These are phyloP conservation scores for Corythoichthys intestinalis DNA, from an alignment of 2,113 vertebrate species.

Conservation along the genomic window DNA sequence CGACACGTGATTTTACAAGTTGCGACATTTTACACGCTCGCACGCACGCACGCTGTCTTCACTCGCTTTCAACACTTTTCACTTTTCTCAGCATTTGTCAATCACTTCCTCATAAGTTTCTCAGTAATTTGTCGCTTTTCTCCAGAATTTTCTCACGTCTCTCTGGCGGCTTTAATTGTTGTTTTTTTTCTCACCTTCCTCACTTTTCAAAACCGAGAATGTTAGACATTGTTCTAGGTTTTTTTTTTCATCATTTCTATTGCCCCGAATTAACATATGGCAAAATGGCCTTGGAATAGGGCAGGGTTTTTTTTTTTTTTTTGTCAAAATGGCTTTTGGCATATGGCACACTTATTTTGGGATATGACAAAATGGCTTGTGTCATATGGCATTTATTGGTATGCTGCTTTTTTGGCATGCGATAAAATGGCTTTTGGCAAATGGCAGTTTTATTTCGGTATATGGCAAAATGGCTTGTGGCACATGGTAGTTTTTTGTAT, in stretches of 20 bases:
- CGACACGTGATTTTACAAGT: neutral
- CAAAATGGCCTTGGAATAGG: too few relatives aligned
- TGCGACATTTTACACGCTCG: neutral
- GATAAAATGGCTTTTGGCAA: too few relatives aligned
- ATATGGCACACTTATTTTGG: too few relatives aligned
- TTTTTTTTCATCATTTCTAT: neutral
- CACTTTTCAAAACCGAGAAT: neutral
- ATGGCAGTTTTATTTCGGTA: too few relatives aligned
- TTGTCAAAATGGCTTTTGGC: too few relatives aligned
- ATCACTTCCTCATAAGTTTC: conserved; percentile 23
- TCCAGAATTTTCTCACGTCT: neutral
- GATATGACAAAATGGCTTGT: too few relatives aligned
- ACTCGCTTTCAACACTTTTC: conserved; percentile 57
- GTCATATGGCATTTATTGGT: too few relatives aligned
- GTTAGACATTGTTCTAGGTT: neutral
- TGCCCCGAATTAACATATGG: too few relatives aligned
- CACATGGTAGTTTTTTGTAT: too few relatives aligned
- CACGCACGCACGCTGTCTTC: conserved; percentile 25
- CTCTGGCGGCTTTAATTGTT: neutral
- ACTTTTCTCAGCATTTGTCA: conserved; percentile 37
- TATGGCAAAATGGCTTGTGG: too few relatives aligned
- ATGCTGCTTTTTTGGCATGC: too few relatives aligned
- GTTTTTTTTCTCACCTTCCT: neutral
- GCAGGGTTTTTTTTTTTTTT: too few relatives aligned
- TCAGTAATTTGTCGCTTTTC: neutral